These are phyloP conservation scores for Epinotia brunnichana DNA, from an alignment of 2,888 invertebrate genomes.

Conservation along the genomic window DNA sequence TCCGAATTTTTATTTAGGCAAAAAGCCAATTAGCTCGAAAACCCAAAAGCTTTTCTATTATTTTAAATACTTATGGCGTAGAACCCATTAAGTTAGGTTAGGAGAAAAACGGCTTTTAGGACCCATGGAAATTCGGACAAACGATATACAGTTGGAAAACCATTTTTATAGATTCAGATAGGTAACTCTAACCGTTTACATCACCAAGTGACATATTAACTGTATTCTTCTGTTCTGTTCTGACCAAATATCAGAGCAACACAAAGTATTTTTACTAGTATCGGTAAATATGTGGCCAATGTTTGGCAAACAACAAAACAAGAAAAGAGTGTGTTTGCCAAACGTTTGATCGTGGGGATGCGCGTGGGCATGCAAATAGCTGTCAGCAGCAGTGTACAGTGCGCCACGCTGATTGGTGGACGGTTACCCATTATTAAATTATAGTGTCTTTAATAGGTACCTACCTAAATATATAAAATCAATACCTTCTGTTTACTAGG, in stretches of 20 bases:
- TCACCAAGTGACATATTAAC: not conserved
- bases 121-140: too few species aligned
- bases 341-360: constrained; percentile 28
- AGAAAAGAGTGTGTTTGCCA: constrained; percentile 6
- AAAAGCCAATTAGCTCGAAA: too few species aligned
- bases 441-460: not conserved
- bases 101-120: too few species aligned
- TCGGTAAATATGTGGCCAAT: not conserved
- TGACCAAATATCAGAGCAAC: not conserved
- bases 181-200: too few species aligned
- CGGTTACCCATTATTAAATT: not conserved
- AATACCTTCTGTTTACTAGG: too few species aligned
- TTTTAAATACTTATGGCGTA: too few species aligned
- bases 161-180: too few species aligned
- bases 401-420: not conserved
- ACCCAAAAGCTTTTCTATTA: too few species aligned
- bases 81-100: too few species aligned
- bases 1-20: too few species aligned
- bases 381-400: constrained; percentile 35
- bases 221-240: not conserved
- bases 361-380: constrained; percentile 39
- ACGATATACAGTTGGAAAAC: too few species aligned
- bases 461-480: too few species aligned
- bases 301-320: not conserved
- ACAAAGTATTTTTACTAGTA: not conserved